These are phyloP conservation scores for Oophaga pumilio DNA, from an alignment of 2,113 vertebrate species.

Conservation along the genomic window DNA sequence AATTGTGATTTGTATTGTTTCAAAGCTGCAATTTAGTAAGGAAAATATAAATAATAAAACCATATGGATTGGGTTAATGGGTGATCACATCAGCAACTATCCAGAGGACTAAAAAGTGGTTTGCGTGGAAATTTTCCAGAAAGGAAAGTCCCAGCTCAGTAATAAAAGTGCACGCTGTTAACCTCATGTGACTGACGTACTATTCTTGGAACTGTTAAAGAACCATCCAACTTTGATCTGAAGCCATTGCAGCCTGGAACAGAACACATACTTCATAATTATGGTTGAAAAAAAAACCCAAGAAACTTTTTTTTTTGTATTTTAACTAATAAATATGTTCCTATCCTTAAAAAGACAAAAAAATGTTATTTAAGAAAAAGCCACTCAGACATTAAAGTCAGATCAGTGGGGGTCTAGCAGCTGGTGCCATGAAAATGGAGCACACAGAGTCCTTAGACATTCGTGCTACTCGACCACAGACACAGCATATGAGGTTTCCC, in stretches of 20 bases:
- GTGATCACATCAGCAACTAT: constrained; percentile 5
- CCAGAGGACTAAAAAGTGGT: not conserved
- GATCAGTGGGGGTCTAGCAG: too few species aligned
- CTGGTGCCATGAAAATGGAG: too few species aligned
- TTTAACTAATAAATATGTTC: not conserved
- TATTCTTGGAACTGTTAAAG: not conserved
- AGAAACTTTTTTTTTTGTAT: not conserved
- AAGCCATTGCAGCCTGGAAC: not conserved
- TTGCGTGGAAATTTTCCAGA: constrained; percentile 16
- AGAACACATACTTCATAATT: not conserved
- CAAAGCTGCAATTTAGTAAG: not conserved
- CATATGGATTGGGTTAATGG: not conserved
- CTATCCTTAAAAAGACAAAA: not conserved
- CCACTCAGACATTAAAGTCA: too few species aligned
- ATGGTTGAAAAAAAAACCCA: not conserved
- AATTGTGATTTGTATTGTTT: not conserved
- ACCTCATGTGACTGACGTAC: not conserved
- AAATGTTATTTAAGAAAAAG: not conserved
- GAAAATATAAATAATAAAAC: not conserved
- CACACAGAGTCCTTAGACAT: too few species aligned
- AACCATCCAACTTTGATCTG: not conserved
- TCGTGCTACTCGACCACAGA: too few species aligned
- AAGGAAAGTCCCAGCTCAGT: not conserved
- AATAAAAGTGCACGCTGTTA: not conserved
- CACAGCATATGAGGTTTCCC: too few species aligned